Percentiles rank a stretch among this genome's conserved stretches.
Conservation (phyloP, 2,113 vertebrate species). For the Pica pica region DNA sequence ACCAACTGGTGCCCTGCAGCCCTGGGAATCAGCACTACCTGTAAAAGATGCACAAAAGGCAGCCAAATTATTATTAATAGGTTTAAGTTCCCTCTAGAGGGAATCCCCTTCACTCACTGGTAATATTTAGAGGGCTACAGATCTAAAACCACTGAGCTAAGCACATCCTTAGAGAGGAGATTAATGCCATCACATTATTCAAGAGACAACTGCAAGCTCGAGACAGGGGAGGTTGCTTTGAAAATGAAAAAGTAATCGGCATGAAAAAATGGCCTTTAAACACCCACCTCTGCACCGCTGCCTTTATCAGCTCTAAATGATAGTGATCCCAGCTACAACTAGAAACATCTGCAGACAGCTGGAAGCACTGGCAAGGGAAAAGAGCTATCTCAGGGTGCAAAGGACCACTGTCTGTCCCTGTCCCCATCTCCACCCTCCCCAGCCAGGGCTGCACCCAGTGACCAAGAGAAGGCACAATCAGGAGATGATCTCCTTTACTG, state of each 20-base stretch:
- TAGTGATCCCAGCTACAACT: neutral
- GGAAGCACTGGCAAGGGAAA: neutral
- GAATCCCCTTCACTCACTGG: neutral
- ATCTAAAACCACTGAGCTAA: constrained; percentile 40
- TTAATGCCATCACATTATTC: constrained; percentile 12
- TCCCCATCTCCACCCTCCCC: neutral
- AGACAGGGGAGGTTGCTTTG: neutral
- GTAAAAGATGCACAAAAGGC: neutral
- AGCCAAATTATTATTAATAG: neutral
- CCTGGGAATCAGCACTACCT: neutral
- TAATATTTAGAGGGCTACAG: constrained; percentile 23
- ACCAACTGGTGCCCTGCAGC: neutral
- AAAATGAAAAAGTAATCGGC: neutral
- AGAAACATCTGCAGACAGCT: neutral
- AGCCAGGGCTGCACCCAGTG: neutral
- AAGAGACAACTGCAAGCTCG: neutral
- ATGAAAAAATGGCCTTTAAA: neutral
- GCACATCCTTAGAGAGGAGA: neutral
- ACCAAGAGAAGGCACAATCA: neutral
- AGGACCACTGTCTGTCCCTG: neutral
- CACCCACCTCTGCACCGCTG: neutral
- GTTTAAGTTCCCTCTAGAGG: constrained; percentile 11
- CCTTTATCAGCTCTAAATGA: neutral
- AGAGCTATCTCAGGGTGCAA: neutral
- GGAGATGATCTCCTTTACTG: neutral